These are phyloP conservation scores for Meda fulgida DNA, from an alignment of 2,797 vertebrate species.

Conservation along the genomic window DNA sequence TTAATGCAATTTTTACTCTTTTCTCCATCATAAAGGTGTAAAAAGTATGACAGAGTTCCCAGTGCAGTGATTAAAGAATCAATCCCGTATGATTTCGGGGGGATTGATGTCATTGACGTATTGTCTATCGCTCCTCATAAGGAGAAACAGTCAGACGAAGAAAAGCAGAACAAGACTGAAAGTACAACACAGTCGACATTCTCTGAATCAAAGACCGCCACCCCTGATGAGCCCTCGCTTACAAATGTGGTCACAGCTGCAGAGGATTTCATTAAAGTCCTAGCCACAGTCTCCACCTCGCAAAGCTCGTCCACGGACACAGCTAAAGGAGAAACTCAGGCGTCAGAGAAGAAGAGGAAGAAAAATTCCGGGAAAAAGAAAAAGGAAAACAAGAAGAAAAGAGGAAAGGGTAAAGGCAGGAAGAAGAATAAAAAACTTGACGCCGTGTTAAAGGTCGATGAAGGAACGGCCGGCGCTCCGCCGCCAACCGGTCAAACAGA, in stretches of 20 bases:
- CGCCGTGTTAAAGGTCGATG: constrained; percentile 63
- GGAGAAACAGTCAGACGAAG: constrained; percentile 51
- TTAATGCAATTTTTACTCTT: constrained; percentile 1
- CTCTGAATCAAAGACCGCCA: constrained; percentile 54
- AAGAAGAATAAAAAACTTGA: constrained; percentile 72
- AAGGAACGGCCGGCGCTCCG: constrained; percentile 57
- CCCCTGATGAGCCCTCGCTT: constrained; percentile 72
- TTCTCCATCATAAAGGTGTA: constrained; percentile 79
- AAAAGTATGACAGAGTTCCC: constrained; percentile 82
- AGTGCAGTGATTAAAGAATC: constrained; percentile 84
- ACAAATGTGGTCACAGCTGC: constrained; percentile 75
- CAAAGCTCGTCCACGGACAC: constrained; percentile 74
- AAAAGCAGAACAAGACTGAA: constrained; percentile 62
- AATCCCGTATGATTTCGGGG: constrained; percentile 84
- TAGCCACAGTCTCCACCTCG: constrained; percentile 83
- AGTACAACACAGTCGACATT: constrained; percentile 59
- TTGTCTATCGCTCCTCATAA: constrained; percentile 70
- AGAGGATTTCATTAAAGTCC: constrained; percentile 80
- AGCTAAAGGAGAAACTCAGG: constrained; percentile 66
- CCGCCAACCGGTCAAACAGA: constrained; percentile 64
- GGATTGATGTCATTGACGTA: constrained; percentile 82
- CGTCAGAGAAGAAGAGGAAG: constrained; percentile 69
- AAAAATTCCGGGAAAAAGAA: constrained; percentile 80
- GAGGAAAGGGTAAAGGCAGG: constrained; percentile 72
- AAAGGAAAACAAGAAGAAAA: constrained; percentile 70